A percentile compares a stretch with the other conserved stretches of the same genome.
These are phyloP conservation scores for Trissolcus basalis DNA, from an alignment of 1,140 invertebrate genomes.

Conservation along the genomic window DNA sequence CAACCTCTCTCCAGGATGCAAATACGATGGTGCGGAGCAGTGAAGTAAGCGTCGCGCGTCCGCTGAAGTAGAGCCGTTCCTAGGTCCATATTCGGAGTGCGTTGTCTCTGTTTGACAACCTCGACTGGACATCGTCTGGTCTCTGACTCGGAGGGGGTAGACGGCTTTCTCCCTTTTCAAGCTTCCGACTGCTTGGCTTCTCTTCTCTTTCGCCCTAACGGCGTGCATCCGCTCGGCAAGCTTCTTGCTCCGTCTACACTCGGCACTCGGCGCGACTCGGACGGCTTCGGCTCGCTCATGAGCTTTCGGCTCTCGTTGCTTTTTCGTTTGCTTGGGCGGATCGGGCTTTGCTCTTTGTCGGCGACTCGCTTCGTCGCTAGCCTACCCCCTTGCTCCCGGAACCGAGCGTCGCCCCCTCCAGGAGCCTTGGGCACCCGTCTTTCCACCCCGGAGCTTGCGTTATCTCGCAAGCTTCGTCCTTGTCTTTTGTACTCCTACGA, in stretches of 20 bases:
- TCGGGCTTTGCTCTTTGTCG: conserved; percentile 24
- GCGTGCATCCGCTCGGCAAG: conserved; percentile 29
- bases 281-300: conserved; percentile 23
- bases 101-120: conserved; percentile 1
- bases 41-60: conserved; percentile 36
- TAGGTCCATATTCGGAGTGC: conserved; percentile 22
- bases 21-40: conserved; percentile 33
- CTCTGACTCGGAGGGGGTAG: conserved; percentile 22
- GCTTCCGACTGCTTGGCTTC: conserved; percentile 53
- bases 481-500: conserved; percentile 44
- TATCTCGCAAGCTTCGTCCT: conserved; percentile 57
- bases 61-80: conserved; percentile 37
- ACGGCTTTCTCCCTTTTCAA: conserved; percentile 52
- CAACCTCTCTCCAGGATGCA: conserved; percentile 29
- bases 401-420: conserved; percentile 24
- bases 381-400: conserved; percentile 18
- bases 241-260: conserved; percentile 46
- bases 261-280: conserved; percentile 24
- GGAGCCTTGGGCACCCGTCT: conserved; percentile 31
- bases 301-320: conserved; percentile 44
- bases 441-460: conserved; percentile 55
- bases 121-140: neutral
- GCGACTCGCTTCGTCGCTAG: conserved; percentile 12
- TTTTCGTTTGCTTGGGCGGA: conserved; percentile 13
- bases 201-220: conserved; percentile 56